Conservation (phyloP, 2,888 invertebrate species). For the Phymatocera aterrima region DNA sequence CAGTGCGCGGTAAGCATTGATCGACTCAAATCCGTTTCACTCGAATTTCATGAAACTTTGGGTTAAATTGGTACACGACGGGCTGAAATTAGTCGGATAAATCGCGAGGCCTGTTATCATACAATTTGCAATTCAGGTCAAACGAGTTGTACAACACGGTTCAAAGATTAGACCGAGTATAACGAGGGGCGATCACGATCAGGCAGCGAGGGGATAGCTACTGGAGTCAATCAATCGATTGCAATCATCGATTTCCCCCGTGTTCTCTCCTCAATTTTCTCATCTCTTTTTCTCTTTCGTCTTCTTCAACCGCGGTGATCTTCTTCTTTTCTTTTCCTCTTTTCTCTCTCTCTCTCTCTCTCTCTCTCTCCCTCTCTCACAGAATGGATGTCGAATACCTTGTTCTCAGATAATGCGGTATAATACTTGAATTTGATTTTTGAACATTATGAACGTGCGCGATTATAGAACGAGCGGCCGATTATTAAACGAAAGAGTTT, state of each 20-base stretch:
- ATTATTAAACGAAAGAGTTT: slow-evolving; percentile 6
- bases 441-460: neutral
- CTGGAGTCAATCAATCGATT: slow-evolving; percentile 24
- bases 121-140: slow-evolving; percentile 31
- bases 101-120: slow-evolving; percentile 27
- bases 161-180: slow-evolving; percentile 7
- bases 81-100: slow-evolving; percentile 17
- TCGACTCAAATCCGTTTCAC: neutral
- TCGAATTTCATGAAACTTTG: neutral
- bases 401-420: too few species aligned
- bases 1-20: neutral
- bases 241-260: slow-evolving; percentile 10
- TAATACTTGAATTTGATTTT: neutral
- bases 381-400: too few species aligned
- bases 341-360: neutral
- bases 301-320: neutral
- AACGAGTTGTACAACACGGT: slow-evolving; percentile 20
- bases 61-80: neutral
- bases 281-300: neutral
- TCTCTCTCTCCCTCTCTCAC: neutral
- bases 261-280: neutral
- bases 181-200: neutral
- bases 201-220: neutral
- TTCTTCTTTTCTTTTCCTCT: neutral
- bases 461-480: neutral